A percentile compares a stretch with the other conserved stretches of the same genome.
These are phyloP conservation scores for Corticium candelabrum DNA, from an alignment of 37 sponge, comb jelly and placozoan genomes.

Conservation along the genomic window DNA sequence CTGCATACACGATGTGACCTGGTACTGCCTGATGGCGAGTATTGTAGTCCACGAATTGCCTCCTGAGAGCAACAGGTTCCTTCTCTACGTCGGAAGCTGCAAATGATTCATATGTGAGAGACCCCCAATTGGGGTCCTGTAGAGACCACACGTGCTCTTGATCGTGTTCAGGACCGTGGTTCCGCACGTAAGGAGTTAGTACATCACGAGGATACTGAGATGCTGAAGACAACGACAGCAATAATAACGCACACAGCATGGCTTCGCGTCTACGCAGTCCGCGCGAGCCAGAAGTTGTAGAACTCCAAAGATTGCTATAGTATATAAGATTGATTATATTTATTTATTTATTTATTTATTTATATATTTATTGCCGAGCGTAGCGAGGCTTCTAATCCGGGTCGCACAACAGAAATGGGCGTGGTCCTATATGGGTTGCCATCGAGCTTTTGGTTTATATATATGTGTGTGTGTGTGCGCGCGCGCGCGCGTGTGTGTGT, in stretches of 20 bases:
- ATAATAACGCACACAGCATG: not conserved
- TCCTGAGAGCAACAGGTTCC: not conserved
- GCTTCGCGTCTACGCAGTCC: not conserved
- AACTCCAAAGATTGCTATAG: no score
- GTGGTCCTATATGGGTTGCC: no score
- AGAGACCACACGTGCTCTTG: not conserved
- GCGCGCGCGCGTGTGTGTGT: no score
- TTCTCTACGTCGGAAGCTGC: not conserved
- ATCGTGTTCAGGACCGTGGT: not conserved
- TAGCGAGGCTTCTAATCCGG: no score
- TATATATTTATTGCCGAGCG: no score
- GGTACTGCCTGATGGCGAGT: constrained; percentile 11
- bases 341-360: no score
- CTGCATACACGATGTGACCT: constrained; percentile 57
- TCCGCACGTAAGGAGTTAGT: constrained; percentile 12
- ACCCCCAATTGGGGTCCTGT: not conserved
- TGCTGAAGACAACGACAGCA: not conserved
- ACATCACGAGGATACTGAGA: not conserved
- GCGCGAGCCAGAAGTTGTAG: not conserved
- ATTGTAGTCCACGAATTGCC: constrained; percentile 11
- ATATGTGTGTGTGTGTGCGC: no score
- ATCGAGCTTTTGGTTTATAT: no score
- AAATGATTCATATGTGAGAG: constrained; percentile 6
- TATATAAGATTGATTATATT: no score
- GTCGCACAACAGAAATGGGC: no score